Evolutionary conservation across 2,113 vertebrate species (phyloP).

Genomic region (Lipophrys pholis): DNA sequence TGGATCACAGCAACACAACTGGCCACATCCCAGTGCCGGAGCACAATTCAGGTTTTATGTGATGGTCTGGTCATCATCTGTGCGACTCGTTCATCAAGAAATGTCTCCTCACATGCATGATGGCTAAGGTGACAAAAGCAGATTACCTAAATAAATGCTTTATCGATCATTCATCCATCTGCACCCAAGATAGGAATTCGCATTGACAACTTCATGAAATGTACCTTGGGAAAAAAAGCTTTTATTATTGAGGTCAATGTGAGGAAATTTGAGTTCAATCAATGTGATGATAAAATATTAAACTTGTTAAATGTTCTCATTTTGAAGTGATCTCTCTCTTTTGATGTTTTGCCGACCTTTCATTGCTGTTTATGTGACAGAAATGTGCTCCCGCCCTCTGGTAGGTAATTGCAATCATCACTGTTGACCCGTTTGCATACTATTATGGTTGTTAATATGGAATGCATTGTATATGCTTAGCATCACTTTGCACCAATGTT

Average conservation of each 20-base stretch:
- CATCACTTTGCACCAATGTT: not conserved
- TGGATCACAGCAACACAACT: constrained; percentile 19
- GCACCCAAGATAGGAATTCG: too few relatives aligned
- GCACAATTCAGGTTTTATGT: constrained; percentile 28
- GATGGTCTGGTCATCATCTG: not conserved
- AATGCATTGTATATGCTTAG: not conserved
- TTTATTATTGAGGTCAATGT: not conserved
- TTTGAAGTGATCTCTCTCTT: too few relatives aligned
- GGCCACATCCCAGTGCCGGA: constrained; percentile 20
- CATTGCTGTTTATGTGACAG: too few relatives aligned
- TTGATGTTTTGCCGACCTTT: too few relatives aligned
- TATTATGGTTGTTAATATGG: not conserved
- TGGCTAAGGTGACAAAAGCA: not conserved
- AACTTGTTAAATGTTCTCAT: too few relatives aligned
- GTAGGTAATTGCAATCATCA: too few relatives aligned
- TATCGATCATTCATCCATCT: too few relatives aligned
- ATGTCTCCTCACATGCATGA: not conserved
- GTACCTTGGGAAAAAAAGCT: not conserved
- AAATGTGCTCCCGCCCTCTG: too few relatives aligned
- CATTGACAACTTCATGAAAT: not conserved
- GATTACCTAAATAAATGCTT: not conserved
- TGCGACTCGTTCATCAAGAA: not conserved
- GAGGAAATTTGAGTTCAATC: too few relatives aligned
- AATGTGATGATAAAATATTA: too few relatives aligned
- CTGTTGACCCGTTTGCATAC: not conserved